Evolutionary conservation across 2,797 vertebrate species (phyloP), one percentile per base, ranked within the genome.

Genomic region (Phataginus tricuspis): DNA sequence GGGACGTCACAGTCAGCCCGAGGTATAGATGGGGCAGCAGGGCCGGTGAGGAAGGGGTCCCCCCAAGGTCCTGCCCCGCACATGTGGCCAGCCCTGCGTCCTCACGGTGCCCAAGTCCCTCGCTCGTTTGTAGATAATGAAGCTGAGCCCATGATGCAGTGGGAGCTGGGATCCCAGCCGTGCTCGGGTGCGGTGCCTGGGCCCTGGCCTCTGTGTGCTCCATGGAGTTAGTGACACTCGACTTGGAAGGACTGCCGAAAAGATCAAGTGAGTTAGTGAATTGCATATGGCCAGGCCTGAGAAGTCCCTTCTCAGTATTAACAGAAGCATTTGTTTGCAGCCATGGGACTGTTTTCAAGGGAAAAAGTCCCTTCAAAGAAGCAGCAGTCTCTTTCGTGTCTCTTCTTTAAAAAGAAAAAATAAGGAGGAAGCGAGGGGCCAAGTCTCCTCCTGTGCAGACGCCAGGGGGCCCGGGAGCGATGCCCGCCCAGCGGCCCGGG

Each of bases 401-500:
- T 25, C 27, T 42, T 87, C 53, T 94, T 95, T 18, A n/a, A 10
- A 31, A 94, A 97, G 94, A 78, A 72, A 93, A 39, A 88, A 94
- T 93, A 71, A 79, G 91, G 34, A 29, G 7, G 55, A 25, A 23
- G 14, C n/a, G 78, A 63, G 92, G 92, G 86, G 45, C 89, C 42
- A 93, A 87, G 93, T 53, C 79, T 49, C 59, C 19, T 96, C 59
- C 96, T 78, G 87, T 96, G 89, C 82, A 86, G 86, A 96, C 11
- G 63, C 74, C 31, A 69, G 92, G 94, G 68, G 39, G 39, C 39
- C 39, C 39, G 39, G 39, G 39, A 39, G 39, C 6, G 39, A 39
- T 39, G 39, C 39, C 39, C 39, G 39, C 39, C 39, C 39, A 6
- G 39, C 7, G 39, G 39, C 39, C 39, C 39, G 88, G 66, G 19